Evolutionary conservation across 2,888 invertebrate genomes (phyloP), one percentile per base, ranked within the genome.

Genomic region (Pediacus dermestoides): DNA sequence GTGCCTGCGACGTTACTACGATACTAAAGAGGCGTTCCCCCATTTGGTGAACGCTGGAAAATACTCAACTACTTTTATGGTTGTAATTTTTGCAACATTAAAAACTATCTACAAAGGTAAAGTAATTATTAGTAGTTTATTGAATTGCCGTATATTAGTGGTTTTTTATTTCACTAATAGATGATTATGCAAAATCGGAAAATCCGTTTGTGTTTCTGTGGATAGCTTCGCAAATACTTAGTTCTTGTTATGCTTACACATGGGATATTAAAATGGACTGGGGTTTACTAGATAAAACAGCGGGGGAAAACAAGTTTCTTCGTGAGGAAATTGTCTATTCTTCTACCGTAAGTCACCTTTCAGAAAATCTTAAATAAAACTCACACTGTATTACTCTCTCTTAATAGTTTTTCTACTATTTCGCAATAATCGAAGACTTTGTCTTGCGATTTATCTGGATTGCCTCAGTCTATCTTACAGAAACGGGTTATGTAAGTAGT

Each of bases 251-350:
- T 66, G 84, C 88, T 3, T 87, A 87, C 64, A 77, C 81, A 13
- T 90, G 90, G 89, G 89, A 90, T 66, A 80, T 89, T 37, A 85
- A 84, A 70, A 87, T 90, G 86, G 90, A 90, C 74, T 90, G 89
- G 89, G 88, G 88, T 3, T 70, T 88, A 26, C 76, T 88, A 57
- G 88, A 88, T 66, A 75, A 78, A 44, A 76, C 78, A 50, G 78
- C 85, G 8, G 85, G 85, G n/a, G 84, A 85, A 66, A 82, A 87
- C 70, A 75, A 72, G 59, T 80, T 85, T 62, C 71, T 88, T 22
- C 68, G 88, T 38, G 87, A 87, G 64, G 87, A 88, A 72, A 81
- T 85, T 51, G 86, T 88, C 31, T 88, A 88, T 69, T 81, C 85
- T 13, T 80, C 81, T 42, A 80, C 80, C 61, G 85, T 85, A 68